These are phyloP conservation scores for Salvelinus alpinus DNA, from an alignment of 2,113 vertebrate species.

Conservation along the genomic window DNA sequence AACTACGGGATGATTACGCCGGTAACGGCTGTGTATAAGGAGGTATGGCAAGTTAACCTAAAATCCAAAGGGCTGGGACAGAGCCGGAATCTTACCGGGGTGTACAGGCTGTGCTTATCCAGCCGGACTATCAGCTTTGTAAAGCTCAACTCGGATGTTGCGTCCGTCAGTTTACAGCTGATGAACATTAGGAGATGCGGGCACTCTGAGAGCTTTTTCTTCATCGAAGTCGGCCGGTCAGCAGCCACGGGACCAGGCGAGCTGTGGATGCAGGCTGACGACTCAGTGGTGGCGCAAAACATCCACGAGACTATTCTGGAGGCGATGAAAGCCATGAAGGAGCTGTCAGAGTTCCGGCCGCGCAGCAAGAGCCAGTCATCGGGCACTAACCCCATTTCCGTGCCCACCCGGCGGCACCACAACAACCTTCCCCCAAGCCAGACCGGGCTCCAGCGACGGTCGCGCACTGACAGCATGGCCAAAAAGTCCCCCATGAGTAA, in stretches of 20 bases:
- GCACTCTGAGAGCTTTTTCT: constrained; percentile 97
- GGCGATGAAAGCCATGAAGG: constrained; percentile 95
- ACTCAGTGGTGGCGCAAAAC: constrained; percentile 95
- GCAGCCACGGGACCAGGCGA: constrained; percentile 93
- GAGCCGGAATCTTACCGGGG: constrained; percentile 89
- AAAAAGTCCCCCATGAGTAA: constrained; percentile 67
- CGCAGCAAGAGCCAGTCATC: constrained; percentile 97
- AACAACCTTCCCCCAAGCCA: constrained; percentile 83
- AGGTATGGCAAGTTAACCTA: constrained; percentile 97
- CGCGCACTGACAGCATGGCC: constrained; percentile 80
- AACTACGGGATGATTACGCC: constrained; percentile 82
- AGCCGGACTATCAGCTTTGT: constrained; percentile 91
- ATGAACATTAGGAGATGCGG: constrained; percentile 97
- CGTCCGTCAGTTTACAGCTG: constrained; percentile 90
- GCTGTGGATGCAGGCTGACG: constrained; percentile 98
- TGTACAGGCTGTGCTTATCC: constrained; percentile 92
- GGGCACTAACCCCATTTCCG: constrained; percentile 75
- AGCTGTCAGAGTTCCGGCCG: constrained; percentile 92
- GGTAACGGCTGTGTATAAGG: constrained; percentile 80
- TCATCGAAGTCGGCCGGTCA: constrained; percentile 95
- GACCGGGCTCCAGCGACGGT: constrained; percentile 78
- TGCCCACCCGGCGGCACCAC: constrained; percentile 77
- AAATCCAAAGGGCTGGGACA: constrained; percentile 95
- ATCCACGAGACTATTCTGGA: constrained; percentile 98
- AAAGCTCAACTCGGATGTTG: constrained; percentile 89